phyloP scores from a whole-genome alignment of 1,140 invertebrate species.

The Ephestia elutella region DNA sequence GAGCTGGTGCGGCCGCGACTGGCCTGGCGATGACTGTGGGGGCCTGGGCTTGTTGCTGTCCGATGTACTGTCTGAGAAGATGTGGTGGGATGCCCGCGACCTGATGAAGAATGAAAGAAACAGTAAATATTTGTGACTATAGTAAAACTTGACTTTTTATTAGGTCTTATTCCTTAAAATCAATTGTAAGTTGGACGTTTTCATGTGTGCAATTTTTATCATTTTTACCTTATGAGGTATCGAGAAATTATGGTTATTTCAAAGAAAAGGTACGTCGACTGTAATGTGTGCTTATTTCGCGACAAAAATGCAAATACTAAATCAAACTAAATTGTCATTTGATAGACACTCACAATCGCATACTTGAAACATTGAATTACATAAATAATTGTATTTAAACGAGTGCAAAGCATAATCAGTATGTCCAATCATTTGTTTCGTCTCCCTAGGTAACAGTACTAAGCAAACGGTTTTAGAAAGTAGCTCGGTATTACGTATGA shows the following conservation, averaged over 20 bases:
- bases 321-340: too few relatives aligned
- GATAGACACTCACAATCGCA: too few relatives aligned
- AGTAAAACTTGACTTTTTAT: too few relatives aligned
- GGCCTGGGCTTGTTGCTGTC: slow-evolving; percentile 32
- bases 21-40: slow-evolving; percentile 43
- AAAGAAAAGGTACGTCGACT: too few relatives aligned
- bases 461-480: background rate
- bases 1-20: slow-evolving; percentile 34
- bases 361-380: background rate
- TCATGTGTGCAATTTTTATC: too few relatives aligned
- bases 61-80: slow-evolving; percentile 66
- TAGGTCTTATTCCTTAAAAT: background rate
- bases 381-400: background rate
- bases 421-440: background rate
- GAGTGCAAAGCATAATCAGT: background rate
- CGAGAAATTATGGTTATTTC: too few relatives aligned
- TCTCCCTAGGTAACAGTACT: background rate
- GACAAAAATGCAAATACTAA: too few relatives aligned
- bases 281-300: too few relatives aligned
- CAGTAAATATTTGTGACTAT: background rate
- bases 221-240: too few relatives aligned
- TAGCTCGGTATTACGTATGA: background rate
- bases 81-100: slow-evolving; percentile 62
- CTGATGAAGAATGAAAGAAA: slow-evolving; percentile 28
- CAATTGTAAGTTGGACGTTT: too few relatives aligned